phyloP scores from a whole-genome alignment of 2,113 vertebrate species.

The Cacatua alba region DNA sequence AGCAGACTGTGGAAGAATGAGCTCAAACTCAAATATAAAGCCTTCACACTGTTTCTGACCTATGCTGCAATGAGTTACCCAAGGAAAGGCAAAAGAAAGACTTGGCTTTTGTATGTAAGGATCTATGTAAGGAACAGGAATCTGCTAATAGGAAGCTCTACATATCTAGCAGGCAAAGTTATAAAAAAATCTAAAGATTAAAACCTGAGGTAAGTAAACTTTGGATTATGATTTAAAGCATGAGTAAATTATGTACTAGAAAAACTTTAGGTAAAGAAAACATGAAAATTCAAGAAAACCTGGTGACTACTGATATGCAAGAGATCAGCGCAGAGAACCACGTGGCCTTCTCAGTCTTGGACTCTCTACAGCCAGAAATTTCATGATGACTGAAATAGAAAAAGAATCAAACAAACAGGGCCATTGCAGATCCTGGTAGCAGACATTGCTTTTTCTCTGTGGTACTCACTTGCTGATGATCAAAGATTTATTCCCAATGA shows the following conservation, averaged over 20 bases:
- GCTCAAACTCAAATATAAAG: not conserved
- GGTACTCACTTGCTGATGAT: not conserved
- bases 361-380: not conserved
- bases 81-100: not conserved
- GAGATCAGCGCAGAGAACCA: not conserved
- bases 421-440: not conserved
- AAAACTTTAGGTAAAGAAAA: not conserved
- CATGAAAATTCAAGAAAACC: not conserved
- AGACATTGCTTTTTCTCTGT: not conserved
- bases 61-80: not conserved
- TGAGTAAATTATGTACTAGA: not conserved
- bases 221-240: not conserved
- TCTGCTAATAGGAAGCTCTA: not conserved
- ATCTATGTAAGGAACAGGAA: not conserved
- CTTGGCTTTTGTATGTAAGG: not conserved
- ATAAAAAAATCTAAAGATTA: not conserved
- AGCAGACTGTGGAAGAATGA: not conserved
- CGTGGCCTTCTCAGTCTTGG: not conserved
- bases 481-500: not conserved
- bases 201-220: not conserved
- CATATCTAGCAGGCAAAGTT: not conserved
- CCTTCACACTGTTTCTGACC: not conserved
- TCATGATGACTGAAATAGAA: not conserved
- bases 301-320: not conserved
- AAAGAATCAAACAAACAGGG: not conserved